Percentiles rank a stretch among this genome's conserved stretches.
phyloP scores from a whole-genome alignment of 2,888 invertebrate genomes.

The Chesias legatella region DNA sequence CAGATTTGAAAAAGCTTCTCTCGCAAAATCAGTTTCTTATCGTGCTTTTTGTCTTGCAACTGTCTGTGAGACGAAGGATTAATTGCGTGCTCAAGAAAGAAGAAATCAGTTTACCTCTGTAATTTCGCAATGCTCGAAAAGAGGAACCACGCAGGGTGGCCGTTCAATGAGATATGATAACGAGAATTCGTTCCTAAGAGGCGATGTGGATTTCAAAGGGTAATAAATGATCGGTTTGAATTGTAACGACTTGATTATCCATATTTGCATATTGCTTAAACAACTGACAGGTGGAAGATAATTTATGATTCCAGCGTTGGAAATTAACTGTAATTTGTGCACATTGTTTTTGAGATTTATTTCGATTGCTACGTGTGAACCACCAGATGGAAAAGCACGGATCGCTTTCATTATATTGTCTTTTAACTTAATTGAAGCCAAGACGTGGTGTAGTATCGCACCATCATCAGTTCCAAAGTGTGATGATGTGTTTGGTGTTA shows the following conservation, averaged over 20 bases:
- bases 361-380: no score
- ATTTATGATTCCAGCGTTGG: conserved; percentile 29
- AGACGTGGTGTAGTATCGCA: conserved; percentile 36
- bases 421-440: no score
- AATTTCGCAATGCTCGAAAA: conserved; percentile 57
- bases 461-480: no score
- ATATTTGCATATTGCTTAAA: conserved; percentile 12
- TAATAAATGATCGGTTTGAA: conserved; percentile 39
- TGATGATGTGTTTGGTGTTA: no score
- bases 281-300: conserved; percentile 4
- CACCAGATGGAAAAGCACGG: no score
- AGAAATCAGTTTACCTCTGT: conserved; percentile 51
- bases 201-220: conserved; percentile 30
- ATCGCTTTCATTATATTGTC: no score
- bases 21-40: no score
- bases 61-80: not conserved
- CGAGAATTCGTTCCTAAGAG: conserved; percentile 31
- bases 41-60: not conserved
- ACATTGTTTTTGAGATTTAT: not conserved
- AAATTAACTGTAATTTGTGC: conserved; percentile 24
- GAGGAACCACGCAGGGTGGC: conserved; percentile 47
- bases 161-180: conserved; percentile 38
- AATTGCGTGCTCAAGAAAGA: conserved; percentile 46
- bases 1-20: no score
- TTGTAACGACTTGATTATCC: conserved; percentile 28